Evolutionary conservation across 1,140 invertebrate genomes (phyloP).

Genomic region (Gyrodactylus salaris): DNA sequence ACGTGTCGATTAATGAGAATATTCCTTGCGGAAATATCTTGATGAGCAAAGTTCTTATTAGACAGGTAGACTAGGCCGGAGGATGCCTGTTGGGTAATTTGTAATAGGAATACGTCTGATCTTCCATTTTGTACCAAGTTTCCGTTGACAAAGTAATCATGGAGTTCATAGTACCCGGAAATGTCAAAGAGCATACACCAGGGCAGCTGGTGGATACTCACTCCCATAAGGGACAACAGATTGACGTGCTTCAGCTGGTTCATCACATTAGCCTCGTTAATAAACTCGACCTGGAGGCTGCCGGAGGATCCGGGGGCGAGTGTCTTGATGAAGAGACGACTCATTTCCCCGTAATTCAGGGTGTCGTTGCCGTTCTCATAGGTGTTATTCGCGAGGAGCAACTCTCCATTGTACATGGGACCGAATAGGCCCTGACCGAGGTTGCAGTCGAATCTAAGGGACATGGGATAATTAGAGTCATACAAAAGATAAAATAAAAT

Average conservation of each 20-base stretch:
- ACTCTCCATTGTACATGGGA: neutral
- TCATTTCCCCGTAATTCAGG: neutral
- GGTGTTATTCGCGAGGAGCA: neutral
- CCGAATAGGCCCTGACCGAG: neutral
- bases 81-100: constrained; percentile 17
- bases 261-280: neutral
- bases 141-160: constrained; percentile 18
- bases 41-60: neutral
- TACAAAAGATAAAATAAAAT: neutral
- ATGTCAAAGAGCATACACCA: constrained; percentile 3
- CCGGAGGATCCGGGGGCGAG: neutral
- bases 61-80: neutral
- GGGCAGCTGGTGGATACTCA: neutral
- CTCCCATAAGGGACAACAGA: neutral
- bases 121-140: neutral
- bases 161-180: constrained; percentile 21
- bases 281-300: neutral
- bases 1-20: neutral
- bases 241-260: constrained; percentile 2
- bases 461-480: neutral
- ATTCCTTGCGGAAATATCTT: neutral
- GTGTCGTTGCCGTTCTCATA: neutral
- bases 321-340: neutral
- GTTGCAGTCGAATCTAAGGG: neutral
- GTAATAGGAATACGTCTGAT: constrained; percentile 32